Base-by-base conservation (phyloP, 2,113 vertebrate genomes). In the Gobio gobio region DNA sequence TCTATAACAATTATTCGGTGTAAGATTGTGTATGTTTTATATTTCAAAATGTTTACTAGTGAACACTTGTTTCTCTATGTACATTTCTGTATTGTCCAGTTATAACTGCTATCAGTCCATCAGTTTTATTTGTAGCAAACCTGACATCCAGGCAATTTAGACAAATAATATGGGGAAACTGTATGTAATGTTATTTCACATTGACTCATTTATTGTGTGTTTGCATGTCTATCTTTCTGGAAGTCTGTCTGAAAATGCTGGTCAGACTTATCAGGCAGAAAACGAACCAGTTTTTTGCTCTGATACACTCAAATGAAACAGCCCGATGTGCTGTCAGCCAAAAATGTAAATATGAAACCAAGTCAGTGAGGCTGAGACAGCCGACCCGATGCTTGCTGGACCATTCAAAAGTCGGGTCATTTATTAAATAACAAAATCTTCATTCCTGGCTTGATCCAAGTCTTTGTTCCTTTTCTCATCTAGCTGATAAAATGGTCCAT, bases 341-440 rank as follows among this genome's bases (percentile, higher is more conserved):
- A 88, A 86, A 81, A 77, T 49, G 45, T 81, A 80, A 83, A 88
- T 72, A 63, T 70, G 49, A 86, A 76, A 75, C 33, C 29, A n/a
- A 64, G 20, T 16, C n/a, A 64, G 9, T 18, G 59, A 79, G 47
- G 68, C 72, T 5, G 78, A 26, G 24, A 54, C 73, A n/a, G 54
- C 13, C 54, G 20, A 29, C 5, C 10, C 1, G 78, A 49, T 12
- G 79, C 68, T 29, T 64, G 40, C 58, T 24, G 72, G 84, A 83
- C 77, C 84, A 77, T 80, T 88, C 78, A 79, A 74, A 86, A 75
- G 45, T 70, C 56, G 63, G 43, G 36, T 24, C 81, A 4, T 76
- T 83, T 86, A 83, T 83, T 83, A 83, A 80, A 88, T n/a, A 47
- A 80, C 33, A 5, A n/a, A 80, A 63, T 73, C 40, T 73, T 74